Evolutionary conservation across 2,888 invertebrate species (phyloP).

Genomic region (Psylliodes chrysocephalus): DNA sequence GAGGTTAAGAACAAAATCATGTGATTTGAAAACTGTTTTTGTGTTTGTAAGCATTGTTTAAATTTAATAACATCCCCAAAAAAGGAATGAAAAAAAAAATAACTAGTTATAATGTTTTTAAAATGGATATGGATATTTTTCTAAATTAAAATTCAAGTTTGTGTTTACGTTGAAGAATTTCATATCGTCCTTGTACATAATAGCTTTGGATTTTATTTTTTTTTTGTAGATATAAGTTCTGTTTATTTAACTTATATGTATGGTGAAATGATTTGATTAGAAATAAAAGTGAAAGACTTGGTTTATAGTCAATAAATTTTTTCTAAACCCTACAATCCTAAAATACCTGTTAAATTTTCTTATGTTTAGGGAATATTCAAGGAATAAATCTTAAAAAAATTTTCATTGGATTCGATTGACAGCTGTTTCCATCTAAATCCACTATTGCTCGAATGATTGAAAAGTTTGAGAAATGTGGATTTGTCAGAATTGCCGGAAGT

Average conservation of each 20-base stretch:
- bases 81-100: slow-evolving; percentile 18
- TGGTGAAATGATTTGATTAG: slow-evolving; percentile 50
- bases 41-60: slow-evolving; percentile 30
- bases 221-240: slow-evolving; percentile 49
- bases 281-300: slow-evolving; percentile 24
- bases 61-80: slow-evolving; percentile 22
- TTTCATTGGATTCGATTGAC: too few species aligned
- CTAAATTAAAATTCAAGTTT: slow-evolving; percentile 40
- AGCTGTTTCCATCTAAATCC: too few species aligned
- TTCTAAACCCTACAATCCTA: too few species aligned
- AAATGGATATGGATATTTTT: slow-evolving; percentile 41
- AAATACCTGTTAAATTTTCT: too few species aligned
- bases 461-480: too few species aligned
- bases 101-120: slow-evolving; percentile 19
- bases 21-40: slow-evolving; percentile 28
- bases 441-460: too few species aligned
- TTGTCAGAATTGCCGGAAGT: too few species aligned
- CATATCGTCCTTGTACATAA: slow-evolving; percentile 40
- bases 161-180: slow-evolving; percentile 28
- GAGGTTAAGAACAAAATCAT: slow-evolving; percentile 15
- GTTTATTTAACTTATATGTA: slow-evolving; percentile 49
- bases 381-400: too few species aligned
- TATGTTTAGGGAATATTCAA: too few species aligned
- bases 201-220: slow-evolving; percentile 35
- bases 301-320: neutral